A percentile compares a stretch with the other conserved stretches of the same genome.
Conservation (phyloP, 2,797 vertebrate species). For the Margarornis squamiger region DNA sequence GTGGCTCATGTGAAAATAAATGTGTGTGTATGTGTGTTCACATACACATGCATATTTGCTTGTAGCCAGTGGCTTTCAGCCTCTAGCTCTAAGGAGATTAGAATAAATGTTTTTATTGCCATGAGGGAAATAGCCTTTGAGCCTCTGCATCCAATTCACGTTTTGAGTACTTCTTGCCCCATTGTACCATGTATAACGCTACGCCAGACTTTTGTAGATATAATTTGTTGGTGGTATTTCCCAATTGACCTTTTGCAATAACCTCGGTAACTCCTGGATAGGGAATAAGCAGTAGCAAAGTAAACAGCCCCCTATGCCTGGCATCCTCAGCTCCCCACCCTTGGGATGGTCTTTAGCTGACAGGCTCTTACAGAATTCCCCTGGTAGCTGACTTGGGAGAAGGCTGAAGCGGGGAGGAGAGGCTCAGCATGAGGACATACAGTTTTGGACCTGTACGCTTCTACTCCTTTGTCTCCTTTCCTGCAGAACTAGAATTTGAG, state of each 20-base stretch:
- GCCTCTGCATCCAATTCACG: not conserved
- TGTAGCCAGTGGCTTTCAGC: not conserved
- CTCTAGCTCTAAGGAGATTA: not conserved
- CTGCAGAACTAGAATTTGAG: not conserved
- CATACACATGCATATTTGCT: not conserved
- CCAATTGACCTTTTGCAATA: not conserved
- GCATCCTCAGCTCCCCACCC: not conserved
- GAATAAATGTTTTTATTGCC: conserved; percentile 1
- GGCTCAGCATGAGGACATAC: not conserved
- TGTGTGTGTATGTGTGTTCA: not conserved
- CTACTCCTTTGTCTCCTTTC: not conserved
- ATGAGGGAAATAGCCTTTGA: not conserved
- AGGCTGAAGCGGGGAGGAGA: not conserved
- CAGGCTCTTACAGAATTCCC: not conserved
- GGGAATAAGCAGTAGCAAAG: not conserved
- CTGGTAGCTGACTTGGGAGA: not conserved
- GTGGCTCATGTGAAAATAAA: not conserved
- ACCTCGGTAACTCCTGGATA: not conserved
- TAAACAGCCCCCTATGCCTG: not conserved
- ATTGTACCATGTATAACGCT: not conserved
- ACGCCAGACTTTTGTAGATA: not conserved
- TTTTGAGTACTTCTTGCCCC: not conserved
- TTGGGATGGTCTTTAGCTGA: not conserved
- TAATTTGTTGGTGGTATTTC: not conserved
- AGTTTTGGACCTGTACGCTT: not conserved